These are phyloP conservation scores for Labeo catla DNA, from an alignment of 2,113 vertebrate species.

Conservation along the genomic window DNA sequence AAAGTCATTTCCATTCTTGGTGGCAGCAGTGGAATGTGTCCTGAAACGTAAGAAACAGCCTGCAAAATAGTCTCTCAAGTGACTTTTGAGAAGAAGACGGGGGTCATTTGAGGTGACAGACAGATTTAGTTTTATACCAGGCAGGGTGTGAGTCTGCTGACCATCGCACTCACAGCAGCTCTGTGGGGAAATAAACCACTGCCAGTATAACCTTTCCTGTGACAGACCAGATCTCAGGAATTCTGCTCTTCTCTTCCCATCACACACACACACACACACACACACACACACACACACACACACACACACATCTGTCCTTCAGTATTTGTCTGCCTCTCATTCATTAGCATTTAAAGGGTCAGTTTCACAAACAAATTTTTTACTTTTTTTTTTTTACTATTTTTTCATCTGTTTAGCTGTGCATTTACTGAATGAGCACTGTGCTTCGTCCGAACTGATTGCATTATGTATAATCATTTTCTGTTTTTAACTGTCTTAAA, in stretches of 20 bases:
- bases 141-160: constrained; percentile 8
- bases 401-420: no score
- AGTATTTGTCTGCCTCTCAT: not conserved
- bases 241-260: constrained; percentile 12
- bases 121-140: constrained; percentile 44
- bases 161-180: not conserved
- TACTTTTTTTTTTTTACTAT: no score
- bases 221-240: constrained; percentile 43
- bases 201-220: constrained; percentile 46
- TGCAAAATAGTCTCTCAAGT: constrained; percentile 33
- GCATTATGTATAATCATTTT: no score
- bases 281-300: not conserved
- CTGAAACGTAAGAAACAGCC: constrained; percentile 41
- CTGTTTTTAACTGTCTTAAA: no score
- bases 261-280: not conserved
- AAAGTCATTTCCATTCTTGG: not conserved
- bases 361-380: not conserved
- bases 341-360: not conserved
- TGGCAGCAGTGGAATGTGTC: not conserved
- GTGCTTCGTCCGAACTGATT: no score
- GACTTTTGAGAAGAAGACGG: constrained; percentile 29
- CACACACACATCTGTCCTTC: not conserved
- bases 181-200: constrained; percentile 42
- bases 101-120: constrained; percentile 50
- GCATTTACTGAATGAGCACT: no score